These are phyloP conservation scores for Junco hyemalis DNA, from an alignment of 2,113 vertebrate species.

Conservation along the genomic window DNA sequence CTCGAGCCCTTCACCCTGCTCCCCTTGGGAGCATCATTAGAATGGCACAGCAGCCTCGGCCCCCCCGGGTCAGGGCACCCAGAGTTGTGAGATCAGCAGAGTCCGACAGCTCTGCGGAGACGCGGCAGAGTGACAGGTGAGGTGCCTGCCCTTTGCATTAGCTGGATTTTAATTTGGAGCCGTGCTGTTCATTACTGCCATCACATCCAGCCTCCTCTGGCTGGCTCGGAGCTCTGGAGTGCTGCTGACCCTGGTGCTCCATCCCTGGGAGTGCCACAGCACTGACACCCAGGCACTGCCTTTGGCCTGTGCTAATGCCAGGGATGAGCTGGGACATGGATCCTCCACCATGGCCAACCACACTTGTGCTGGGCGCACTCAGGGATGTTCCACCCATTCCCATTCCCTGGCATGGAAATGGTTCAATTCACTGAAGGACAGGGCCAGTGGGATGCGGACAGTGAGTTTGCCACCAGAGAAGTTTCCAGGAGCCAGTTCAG, in stretches of 20 bases:
- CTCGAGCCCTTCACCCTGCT: slow-evolving; percentile 42
- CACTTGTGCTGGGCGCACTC: rapidly evolving
- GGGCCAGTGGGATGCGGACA: background rate
- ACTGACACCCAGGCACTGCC: background rate
- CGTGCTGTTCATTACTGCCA: background rate
- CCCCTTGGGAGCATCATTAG: slow-evolving; percentile 45
- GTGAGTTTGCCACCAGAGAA: background rate
- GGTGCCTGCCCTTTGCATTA: slow-evolving; percentile 61
- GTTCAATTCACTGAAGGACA: background rate
- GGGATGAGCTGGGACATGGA: background rate
- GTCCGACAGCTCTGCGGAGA: background rate
- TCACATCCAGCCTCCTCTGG: background rate
- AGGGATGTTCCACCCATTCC: rapidly evolving
- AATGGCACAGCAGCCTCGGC: slow-evolving; percentile 11
- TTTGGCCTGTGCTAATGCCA: background rate
- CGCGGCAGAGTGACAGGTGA: slow-evolving; percentile 20
- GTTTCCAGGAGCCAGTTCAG: background rate
- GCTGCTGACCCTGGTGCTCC: background rate
- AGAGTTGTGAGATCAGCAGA: slow-evolving; percentile 56
- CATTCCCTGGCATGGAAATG: background rate
- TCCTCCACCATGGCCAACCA: background rate
- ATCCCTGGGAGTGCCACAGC: background rate
- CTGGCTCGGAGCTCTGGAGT: background rate
- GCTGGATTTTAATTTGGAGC: slow-evolving; percentile 55
- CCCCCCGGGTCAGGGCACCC: background rate